Base-by-base conservation (phyloP, 2,113 vertebrate species). In the Colinus virginianus region DNA sequence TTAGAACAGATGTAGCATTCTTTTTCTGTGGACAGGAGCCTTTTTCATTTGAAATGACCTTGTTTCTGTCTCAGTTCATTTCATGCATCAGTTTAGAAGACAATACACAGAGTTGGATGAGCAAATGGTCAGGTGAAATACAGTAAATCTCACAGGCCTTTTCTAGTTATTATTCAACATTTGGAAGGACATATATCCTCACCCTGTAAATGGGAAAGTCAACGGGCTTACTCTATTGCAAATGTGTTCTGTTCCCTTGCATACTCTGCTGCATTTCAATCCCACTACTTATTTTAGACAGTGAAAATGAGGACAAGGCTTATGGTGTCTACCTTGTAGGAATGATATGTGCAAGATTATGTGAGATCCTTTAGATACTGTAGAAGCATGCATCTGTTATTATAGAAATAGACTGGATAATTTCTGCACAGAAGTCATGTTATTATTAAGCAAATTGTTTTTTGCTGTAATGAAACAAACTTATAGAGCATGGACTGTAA, bases 41-140 rank as follows among this genome's bases (percentile, higher is more conserved):
- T 61, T 59, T 90, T 88, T 84, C 36, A 77, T 71, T 56, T 67
- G 51, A 88, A 20, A 70, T 90, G 32, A 85, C 68, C 49, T 93
- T 88, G 45, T 78, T 90, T 69, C 86, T 92, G 9, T 79, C 78
- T 68, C 46, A 53, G 42, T 90, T 89, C 38, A 25, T 80, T 93
- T 90, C 34, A 58, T 51, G 28, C 13, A 70, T 79, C 61, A 80
- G 45, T 78, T 90, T 83, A 86, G 51, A 64, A 84, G 38, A 72
- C 26, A 45, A 32, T 25, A 34, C 38, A 25, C 63, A 40, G 13
- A 87, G 56, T 7, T 71, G 56, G 38, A 78, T 48, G 53, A 81
- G 86, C 46, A n/a, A 30, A 16, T 45, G 11, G 13, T 75, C 61
- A 46, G 66, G 34, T 67, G 13, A 19, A 86, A 49, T 63, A 48